Base-by-base conservation (phyloP, 2,113 vertebrate genomes). In the Leptodactylus fuscus region DNA sequence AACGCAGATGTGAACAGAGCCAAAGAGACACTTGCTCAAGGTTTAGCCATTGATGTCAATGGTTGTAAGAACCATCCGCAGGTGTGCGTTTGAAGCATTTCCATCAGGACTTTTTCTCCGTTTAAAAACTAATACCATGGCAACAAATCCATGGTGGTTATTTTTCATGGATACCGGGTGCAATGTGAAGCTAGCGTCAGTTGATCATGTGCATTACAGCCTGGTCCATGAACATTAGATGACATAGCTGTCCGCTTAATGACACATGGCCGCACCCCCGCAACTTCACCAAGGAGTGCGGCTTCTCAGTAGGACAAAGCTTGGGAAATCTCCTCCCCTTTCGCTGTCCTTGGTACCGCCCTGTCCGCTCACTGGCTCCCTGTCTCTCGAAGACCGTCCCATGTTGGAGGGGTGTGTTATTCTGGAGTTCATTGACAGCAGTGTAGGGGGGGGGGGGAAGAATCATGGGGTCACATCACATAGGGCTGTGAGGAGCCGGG, bases 371-470 rank as follows among this genome's bases (percentile, higher is more conserved):
- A 85, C n/a, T 85, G 83, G 83, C 51, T 67, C 71, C 22, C 8
- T 5, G 44, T 48, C 82, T 29, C 27, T 2, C 2, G 5, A 27
- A 85, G 73, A 60, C 73, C 24, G 9, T 32, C 73, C 83, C 58
- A 29, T 12, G 1, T 74, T 29, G 34, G 44, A 53, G 82, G 58
- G 74, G 74, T 22, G 70, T 75, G 73, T 77, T 53, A 69, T 46
- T 76, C 58, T 18, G 20, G 82, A 85, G 74, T 85, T 85, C 83
- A 85, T 78, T 85, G 83, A 78, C 83, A 85, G 83, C 55, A 53
- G 74, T 29, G 58, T 20, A 51, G 41, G 36, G 22, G 80, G 79
- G 79, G 71, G 53, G 49, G 38, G 41, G n/a, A n/a, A n/a, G n/a
- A n/a, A n/a, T n/a, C n/a, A n/a, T 46, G 71, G 83, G 83, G 83